Evolutionary conservation across 2,113 vertebrate species (phyloP).

Genomic region (Megaceryle torquata): DNA sequence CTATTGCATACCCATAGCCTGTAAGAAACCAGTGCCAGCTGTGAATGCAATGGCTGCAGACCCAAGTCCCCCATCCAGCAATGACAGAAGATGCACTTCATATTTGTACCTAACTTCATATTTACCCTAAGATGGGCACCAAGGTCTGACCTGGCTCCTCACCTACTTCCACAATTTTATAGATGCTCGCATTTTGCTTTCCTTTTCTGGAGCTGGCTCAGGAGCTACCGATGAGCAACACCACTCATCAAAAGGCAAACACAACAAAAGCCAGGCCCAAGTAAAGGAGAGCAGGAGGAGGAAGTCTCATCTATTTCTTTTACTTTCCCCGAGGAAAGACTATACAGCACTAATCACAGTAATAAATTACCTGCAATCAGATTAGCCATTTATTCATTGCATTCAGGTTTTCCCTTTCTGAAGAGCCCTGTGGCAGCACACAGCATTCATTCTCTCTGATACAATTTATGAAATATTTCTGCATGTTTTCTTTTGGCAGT

Average conservation of each 20-base stretch:
- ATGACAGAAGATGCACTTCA: background rate
- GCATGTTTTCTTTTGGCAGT: slow-evolving; percentile 14
- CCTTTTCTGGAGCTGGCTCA: fast-evolving
- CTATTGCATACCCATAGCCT: fast-evolving
- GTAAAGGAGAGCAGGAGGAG: background rate
- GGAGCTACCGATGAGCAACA: background rate
- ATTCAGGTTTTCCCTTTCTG: background rate
- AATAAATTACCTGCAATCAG: slow-evolving; percentile 26
- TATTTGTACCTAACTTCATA: background rate
- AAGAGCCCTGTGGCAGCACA: background rate
- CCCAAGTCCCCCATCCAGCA: background rate
- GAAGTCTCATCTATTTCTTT: background rate
- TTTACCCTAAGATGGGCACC: background rate
- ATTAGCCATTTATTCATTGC: background rate
- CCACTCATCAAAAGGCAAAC: background rate
- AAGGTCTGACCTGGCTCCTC: background rate
- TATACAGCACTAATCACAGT: background rate
- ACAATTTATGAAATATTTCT: slow-evolving; percentile 22
- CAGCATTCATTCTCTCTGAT: background rate
- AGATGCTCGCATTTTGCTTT: background rate
- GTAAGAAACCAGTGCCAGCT: background rate
- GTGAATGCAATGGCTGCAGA: background rate
- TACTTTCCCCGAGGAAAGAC: background rate
- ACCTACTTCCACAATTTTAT: too few species aligned
- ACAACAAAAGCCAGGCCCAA: background rate